phyloP scores from a whole-genome alignment of 1,140 invertebrate genomes.

The Octopus sinensis region DNA sequence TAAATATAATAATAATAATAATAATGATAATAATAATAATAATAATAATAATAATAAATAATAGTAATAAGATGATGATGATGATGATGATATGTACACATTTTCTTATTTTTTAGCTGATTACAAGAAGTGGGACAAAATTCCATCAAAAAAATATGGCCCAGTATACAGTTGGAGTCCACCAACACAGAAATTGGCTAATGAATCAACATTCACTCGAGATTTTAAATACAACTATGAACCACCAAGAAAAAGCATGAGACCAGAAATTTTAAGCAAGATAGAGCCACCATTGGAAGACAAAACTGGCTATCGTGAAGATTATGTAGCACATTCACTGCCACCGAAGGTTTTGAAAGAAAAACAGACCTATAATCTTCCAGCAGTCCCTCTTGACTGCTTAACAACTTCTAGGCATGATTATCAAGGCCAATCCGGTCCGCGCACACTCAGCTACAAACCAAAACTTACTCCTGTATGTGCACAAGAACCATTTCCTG shows the following conservation, averaged over 20 bases:
- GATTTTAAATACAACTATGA: constrained; percentile 50
- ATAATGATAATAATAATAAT: not conserved
- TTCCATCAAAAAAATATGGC: constrained; percentile 33
- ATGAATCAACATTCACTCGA: constrained; percentile 49
- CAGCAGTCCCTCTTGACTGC: constrained; percentile 48
- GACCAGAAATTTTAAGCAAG: constrained; percentile 44
- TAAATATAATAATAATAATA: no score
- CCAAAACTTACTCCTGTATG: constrained; percentile 43
- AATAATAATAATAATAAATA: not conserved
- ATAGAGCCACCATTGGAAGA: constrained; percentile 52
- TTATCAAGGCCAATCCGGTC: constrained; percentile 45
- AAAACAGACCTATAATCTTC: constrained; percentile 40
- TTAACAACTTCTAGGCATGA: constrained; percentile 53
- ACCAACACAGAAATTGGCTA: constrained; percentile 48
- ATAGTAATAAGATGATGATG: not conserved
- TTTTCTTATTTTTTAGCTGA: constrained; percentile 45
- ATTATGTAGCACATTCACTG: constrained; percentile 52
- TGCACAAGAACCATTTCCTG: constrained; percentile 50
- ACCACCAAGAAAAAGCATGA: constrained; percentile 41
- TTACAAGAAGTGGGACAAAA: constrained; percentile 52
- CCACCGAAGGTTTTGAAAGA: constrained; percentile 36
- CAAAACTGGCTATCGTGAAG: constrained; percentile 51
- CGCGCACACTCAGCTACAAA: constrained; percentile 41
- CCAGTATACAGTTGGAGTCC: constrained; percentile 42
- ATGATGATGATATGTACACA: not conserved